A percentile compares a stretch with the other conserved stretches of the same genome.
Conservation (phyloP, 2,888 invertebrate species). For the Cremastinae sp. region DNA sequence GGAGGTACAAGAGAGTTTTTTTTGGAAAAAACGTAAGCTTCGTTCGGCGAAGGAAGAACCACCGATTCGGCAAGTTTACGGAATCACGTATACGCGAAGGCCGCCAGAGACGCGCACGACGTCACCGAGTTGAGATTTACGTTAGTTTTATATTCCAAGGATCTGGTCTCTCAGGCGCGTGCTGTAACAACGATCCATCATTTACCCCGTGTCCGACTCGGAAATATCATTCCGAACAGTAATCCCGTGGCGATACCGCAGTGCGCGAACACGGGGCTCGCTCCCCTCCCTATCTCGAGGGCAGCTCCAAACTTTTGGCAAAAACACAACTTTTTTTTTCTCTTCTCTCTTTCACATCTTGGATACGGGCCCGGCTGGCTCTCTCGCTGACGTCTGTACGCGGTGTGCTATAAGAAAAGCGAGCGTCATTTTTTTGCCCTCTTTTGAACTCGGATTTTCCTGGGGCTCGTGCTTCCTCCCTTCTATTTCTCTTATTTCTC, state of each 20-base stretch:
- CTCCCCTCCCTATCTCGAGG: conserved; percentile 64
- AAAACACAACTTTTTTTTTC: conserved; percentile 67
- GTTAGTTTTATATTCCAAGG: conserved; percentile 76
- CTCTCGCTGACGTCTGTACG: conserved; percentile 21
- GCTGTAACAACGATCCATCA: conserved; percentile 76
- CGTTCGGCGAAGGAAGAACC: background rate
- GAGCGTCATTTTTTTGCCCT: conserved; percentile 37
- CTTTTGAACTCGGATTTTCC: conserved; percentile 43
- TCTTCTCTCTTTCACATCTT: conserved; percentile 47
- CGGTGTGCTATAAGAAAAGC: conserved; percentile 35
- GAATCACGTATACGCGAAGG: conserved; percentile 43
- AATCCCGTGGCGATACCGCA: conserved; percentile 71
- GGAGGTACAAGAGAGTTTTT: conserved; percentile 62
- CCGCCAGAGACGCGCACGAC: conserved; percentile 44
- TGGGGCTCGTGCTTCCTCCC: conserved; percentile 53
- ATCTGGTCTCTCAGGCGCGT: conserved; percentile 53
- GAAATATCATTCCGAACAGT: conserved; percentile 74
- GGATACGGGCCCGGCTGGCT: conserved; percentile 32
- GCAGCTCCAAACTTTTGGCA: conserved; percentile 68
- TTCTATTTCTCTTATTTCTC: conserved; percentile 63
- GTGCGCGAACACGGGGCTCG: conserved; percentile 52
- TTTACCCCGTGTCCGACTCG: conserved; percentile 76
- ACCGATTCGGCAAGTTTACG: conserved; percentile 14
- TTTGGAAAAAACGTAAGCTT: background rate
- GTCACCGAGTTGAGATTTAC: conserved; percentile 74